Conservation (phyloP, 2,113 vertebrate genomes). For the Microtus ochrogaster region DNA sequence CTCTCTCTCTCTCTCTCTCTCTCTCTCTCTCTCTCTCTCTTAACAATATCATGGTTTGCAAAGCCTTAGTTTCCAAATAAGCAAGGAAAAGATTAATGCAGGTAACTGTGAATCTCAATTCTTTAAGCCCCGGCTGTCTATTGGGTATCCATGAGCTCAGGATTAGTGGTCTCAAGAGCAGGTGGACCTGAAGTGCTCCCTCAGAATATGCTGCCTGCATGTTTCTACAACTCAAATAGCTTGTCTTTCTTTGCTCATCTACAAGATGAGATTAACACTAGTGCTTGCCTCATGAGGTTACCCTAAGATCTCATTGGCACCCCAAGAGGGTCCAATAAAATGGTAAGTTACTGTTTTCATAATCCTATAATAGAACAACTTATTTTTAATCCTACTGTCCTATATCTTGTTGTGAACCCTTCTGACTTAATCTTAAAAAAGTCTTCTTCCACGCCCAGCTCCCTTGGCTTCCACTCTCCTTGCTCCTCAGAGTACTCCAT, state of each 20-base stretch:
- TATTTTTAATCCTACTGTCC: too few relatives aligned
- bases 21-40: too few relatives aligned
- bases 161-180: neutral
- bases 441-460: neutral
- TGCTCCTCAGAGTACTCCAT: neutral
- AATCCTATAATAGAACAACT: too few relatives aligned
- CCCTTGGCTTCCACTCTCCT: neutral
- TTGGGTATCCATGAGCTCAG: neutral
- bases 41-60: neutral
- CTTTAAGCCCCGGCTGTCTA: neutral
- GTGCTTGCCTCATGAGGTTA: neutral
- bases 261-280: neutral
- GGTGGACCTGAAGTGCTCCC: too few relatives aligned
- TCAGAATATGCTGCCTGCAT: too few relatives aligned
- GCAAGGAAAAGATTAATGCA: neutral
- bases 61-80: constrained; percentile 42
- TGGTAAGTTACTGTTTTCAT: neutral
- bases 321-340: neutral
- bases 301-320: neutral
- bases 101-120: neutral
- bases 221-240: too few relatives aligned
- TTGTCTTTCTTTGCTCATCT: neutral
- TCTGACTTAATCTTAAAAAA: neutral
- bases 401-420: neutral
- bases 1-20: too few relatives aligned